Evolutionary conservation across 2,797 vertebrate species (phyloP).

Genomic region (Lepilemur septentrionalis): DNA sequence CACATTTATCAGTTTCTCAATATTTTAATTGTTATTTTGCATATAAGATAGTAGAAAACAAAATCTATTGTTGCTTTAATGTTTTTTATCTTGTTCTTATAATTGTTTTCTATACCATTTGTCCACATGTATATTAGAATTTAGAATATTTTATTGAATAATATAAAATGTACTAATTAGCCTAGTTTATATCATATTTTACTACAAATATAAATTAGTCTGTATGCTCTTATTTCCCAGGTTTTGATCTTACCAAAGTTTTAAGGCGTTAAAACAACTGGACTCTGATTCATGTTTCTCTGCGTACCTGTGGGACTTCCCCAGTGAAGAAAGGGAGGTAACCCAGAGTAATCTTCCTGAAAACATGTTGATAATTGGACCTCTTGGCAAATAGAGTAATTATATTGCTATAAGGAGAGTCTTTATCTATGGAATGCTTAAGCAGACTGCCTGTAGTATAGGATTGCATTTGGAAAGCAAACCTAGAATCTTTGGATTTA

Average conservation of each 20-base stretch:
- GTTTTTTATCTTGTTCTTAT: background rate
- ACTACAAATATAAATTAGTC: background rate
- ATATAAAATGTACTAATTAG: background rate
- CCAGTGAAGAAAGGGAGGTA: background rate
- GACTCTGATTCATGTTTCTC: conserved; percentile 8
- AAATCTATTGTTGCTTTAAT: background rate
- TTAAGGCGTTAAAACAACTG: background rate
- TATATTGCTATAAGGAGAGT: background rate
- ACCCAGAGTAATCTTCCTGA: conserved; percentile 32
- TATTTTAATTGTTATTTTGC: background rate
- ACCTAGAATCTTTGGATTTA: background rate
- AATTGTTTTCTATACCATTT: background rate
- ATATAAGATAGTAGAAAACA: background rate
- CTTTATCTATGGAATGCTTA: conserved; percentile 12
- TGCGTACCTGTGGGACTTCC: background rate
- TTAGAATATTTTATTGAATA: background rate
- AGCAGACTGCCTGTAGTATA: background rate
- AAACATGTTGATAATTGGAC: conserved; percentile 34
- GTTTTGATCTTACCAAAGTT: background rate
- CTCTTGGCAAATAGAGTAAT: conserved; percentile 18
- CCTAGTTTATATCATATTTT: background rate
- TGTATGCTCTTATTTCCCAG: background rate
- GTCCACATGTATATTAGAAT: background rate
- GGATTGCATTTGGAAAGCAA: background rate
- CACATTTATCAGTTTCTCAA: background rate